Evolutionary conservation across 2,888 invertebrate genomes (phyloP), one percentile per base, ranked within the genome.

Genomic region (Julus scanicus): DNA sequence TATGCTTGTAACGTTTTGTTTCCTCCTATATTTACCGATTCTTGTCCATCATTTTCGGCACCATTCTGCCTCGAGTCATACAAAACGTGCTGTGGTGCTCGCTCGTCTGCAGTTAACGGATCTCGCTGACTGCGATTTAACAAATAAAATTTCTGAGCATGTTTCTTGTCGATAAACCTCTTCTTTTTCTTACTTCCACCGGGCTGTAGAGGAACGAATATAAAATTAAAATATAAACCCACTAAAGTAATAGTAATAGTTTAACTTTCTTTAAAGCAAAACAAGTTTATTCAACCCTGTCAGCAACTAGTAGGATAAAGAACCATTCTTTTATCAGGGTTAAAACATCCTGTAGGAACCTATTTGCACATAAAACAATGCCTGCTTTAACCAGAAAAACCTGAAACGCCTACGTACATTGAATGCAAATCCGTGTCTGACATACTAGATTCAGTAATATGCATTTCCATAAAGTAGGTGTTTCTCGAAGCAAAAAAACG

Each of bases 111-210:
- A 0, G 95, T 94, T 87, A 99, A 92, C 0, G 99, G 98, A 94
- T 99, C 99, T 91, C 95, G 95, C 92, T 98, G 98, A 91, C 98
- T 98, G 91, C 99, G 94, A 91, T 98, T 97, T 1, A 98, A 97
- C 90, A 99, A 93, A 91, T 96, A 96, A 92, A 98, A 99, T 0
- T 97, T 97, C 39, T 97, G 96, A 0, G 98, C 95, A 91, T 96
- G 96, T 92, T 98, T 98, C 90, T 96, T 96, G 92, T 98, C 96
- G 91, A 99, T 97, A 91, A 98, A 98, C 91, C 95, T 95, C 92
- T 95, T 96, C 91, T 94, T 95, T 89, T 95, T 94, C 91, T 89
- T 90, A n/a, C 57, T 57, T 57, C 57, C 57, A n/a, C 57, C 57
- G 17, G 88, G 88, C 88, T 87, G 83, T 15, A 87, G 37, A 11